Evolutionary conservation across 2,797 vertebrate genomes (phyloP), one percentile per base, ranked within the genome.

Genomic region (Onychomys arenicola): DNA sequence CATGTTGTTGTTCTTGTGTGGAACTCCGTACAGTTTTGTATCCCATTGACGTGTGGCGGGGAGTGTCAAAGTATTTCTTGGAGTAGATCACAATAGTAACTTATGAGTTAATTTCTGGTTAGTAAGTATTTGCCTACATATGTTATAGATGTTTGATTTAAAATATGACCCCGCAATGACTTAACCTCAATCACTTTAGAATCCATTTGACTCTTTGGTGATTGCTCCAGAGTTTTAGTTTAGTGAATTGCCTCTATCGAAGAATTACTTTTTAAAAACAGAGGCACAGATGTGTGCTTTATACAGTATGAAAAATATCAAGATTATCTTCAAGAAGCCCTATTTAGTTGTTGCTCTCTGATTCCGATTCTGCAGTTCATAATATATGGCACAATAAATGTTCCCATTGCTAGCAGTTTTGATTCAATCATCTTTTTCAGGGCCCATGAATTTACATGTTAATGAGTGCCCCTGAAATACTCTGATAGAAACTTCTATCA

Each of bases 371-470:
- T 89, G 94, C 29, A 32, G 71, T 77, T 96, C 81, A 97, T 77
- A 95, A 92, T 84, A 90, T 97, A 96, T 96, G 83, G 83, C 81
- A 57, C 67, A 95, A 93, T 93, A 91, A 61, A 87, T 94, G 32
- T 94, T 94, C 25, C 40, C 55, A 84, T 81, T 67, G 2, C 80
- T 81, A 84, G 81, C 94, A 81, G 80, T 96, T 97, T 76, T 94
- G 83, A 93, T n/a, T 93, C 86, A 84, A 37, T 95, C 89, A 23
- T 95, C 21, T 90, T 55, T 34, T 95, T 83, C 80, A 89, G 67
- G 27, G 7, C 63, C 93, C 63, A 95, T n/a, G 43, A 88, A 77
- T 97, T 96, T 97, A 52, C 78, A 89, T 95, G 95, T 98, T 95
- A 95, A 96, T 96, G 21, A 96, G 88, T 92, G 46, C 43, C 16